phyloP scores from a whole-genome alignment of 2,888 invertebrate genomes.

The Caenorhabditis sp. region DNA sequence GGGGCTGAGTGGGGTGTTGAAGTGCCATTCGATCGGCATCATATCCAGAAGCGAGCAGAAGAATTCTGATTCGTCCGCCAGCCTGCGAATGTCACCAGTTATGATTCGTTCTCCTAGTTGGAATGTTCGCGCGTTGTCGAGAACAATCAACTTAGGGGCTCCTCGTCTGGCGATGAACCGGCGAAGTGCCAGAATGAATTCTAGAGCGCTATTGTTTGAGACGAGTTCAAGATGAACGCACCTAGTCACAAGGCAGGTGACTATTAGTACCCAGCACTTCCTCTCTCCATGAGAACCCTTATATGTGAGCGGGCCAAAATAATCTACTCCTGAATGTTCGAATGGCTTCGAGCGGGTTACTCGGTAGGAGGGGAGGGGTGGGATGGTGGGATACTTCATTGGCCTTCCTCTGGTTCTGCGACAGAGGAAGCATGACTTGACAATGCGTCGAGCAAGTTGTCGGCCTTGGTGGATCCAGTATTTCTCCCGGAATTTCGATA shows the following conservation, averaged over 20 bases:
- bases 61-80: background rate
- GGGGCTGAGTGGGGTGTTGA: constrained; percentile 21
- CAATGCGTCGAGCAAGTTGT: background rate
- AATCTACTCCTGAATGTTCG: background rate
- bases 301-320: constrained; percentile 4
- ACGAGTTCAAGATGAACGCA: background rate
- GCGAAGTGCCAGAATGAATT: constrained; percentile 32
- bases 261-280: constrained; percentile 3
- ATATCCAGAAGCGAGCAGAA: constrained; percentile 4
- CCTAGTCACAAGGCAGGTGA: background rate
- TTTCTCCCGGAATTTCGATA: background rate
- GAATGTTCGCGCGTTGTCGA: constrained; percentile 37
- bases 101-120: constrained; percentile 14
- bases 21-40: constrained; percentile 1
- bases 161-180: constrained; percentile 40
- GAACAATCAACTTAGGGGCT: constrained; percentile 10
- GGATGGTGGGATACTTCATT: background rate
- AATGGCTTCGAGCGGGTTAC: constrained; percentile 1
- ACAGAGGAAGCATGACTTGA: background rate
- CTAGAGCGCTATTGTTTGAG: background rate
- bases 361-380: constrained; percentile 78
- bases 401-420: background rate
- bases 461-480: background rate
- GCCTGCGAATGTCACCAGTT: constrained; percentile 3
- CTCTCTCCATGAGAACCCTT: background rate